These are phyloP conservation scores for Gallinago paraguaiae DNA, from an alignment of 2,113 vertebrate genomes.

Conservation along the genomic window DNA sequence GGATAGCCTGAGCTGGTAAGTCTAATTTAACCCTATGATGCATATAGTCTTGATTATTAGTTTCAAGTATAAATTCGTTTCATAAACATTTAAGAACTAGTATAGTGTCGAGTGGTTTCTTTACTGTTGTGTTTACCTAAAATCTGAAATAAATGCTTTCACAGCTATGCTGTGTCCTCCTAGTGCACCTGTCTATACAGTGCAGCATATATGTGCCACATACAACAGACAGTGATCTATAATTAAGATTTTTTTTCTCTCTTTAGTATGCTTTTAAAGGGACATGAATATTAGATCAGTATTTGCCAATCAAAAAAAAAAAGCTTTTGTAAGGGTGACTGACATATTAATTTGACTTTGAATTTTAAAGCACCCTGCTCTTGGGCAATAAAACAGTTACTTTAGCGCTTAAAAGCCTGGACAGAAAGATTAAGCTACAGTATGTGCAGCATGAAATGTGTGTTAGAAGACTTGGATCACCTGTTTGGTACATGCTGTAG, in stretches of 20 bases:
- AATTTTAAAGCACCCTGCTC: neutral
- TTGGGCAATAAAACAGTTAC: neutral
- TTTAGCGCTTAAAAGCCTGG: neutral
- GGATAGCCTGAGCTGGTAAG: constrained; percentile 86
- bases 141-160: neutral
- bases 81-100: neutral
- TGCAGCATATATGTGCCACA: neutral
- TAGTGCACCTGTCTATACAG: neutral
- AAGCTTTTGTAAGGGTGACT: neutral
- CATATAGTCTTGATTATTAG: neutral
- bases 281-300: neutral
- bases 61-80: neutral
- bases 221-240: neutral
- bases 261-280: neutral
- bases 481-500: neutral
- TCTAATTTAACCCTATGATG: constrained; percentile 52
- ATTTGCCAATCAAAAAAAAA: neutral
- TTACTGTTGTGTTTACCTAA: neutral
- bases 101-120: neutral
- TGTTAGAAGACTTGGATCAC: neutral
- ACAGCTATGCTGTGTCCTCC: neutral
- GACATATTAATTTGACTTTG: neutral
- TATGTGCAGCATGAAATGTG: neutral
- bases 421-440: neutral
- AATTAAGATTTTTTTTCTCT: neutral